Percentiles rank a stretch among this genome's conserved stretches.
phyloP scores from a whole-genome alignment of 2,113 vertebrate species.

The Albula goreensis region DNA sequence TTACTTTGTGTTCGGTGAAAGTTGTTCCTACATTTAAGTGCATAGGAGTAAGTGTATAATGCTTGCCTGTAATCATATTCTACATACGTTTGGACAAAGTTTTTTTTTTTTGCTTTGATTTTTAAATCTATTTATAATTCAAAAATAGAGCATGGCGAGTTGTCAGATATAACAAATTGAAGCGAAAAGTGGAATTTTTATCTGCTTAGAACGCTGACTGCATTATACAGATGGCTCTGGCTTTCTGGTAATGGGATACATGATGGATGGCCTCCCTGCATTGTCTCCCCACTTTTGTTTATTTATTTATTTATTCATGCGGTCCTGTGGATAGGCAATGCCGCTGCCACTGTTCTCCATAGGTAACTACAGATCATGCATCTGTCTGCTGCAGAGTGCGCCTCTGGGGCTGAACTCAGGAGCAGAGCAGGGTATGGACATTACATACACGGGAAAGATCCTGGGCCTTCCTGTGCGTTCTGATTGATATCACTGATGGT shows the following conservation, averaged over 20 bases:
- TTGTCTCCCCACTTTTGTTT: slow-evolving; percentile 59
- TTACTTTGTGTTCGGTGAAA: slow-evolving; percentile 55
- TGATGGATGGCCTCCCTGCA: slow-evolving; percentile 70
- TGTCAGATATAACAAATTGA: slow-evolving; percentile 75
- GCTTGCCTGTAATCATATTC: slow-evolving; percentile 53
- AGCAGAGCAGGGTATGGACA: background rate
- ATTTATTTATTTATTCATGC: slow-evolving; percentile 69
- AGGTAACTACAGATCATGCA: background rate
- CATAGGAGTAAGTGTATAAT: slow-evolving; percentile 38
- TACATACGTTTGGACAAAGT: slow-evolving; percentile 15
- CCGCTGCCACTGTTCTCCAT: background rate
- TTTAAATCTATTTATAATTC: slow-evolving; percentile 67
- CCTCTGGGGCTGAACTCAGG: background rate
- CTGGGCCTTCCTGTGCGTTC: background rate
- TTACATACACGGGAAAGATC: background rate
- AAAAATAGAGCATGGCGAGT: slow-evolving; percentile 56
- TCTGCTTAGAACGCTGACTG: slow-evolving; percentile 68
- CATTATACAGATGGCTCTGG: slow-evolving; percentile 66
- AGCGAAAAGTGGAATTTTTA: slow-evolving; percentile 65
- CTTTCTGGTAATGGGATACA: slow-evolving; percentile 68
- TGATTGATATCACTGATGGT: background rate
- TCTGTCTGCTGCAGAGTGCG: background rate
- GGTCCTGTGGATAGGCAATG: background rate
- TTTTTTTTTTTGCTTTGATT: background rate
- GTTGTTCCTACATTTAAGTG: slow-evolving; percentile 47